These are phyloP conservation scores for Propithecus perrieri DNA, from an alignment of 2,797 vertebrate species.

Conservation along the genomic window DNA sequence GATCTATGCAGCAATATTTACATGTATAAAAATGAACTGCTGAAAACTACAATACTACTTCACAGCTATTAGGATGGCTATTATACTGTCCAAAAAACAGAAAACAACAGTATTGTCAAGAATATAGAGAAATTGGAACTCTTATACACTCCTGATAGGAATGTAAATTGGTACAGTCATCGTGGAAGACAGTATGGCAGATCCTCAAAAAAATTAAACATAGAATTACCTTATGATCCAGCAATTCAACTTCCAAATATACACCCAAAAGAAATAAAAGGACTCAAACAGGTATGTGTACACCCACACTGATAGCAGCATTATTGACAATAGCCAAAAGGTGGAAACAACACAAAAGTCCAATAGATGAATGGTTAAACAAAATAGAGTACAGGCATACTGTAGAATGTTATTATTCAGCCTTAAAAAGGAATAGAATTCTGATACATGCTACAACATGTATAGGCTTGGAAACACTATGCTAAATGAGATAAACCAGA, in stretches of 20 bases:
- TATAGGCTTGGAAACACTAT: not conserved
- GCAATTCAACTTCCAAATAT: not conserved
- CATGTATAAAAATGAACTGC: not conserved
- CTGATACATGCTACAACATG: not conserved
- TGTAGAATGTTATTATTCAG: not conserved
- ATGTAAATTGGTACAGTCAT: not conserved
- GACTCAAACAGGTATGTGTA: not conserved
- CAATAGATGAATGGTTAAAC: not conserved
- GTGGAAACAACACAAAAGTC: not conserved
- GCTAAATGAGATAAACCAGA: not conserved
- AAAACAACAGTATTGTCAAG: not conserved
- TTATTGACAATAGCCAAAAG: not conserved
- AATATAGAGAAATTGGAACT: not conserved
- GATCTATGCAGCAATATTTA: not conserved
- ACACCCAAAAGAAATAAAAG: not conserved
- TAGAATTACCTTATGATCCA: not conserved
- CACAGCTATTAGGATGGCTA: not conserved
- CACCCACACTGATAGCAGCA: not conserved
- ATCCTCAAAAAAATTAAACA: not conserved
- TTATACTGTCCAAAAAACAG: not conserved
- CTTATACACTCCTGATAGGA: not conserved
- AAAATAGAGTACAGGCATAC: not conserved
- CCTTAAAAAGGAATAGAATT: slow-evolving; percentile 15
- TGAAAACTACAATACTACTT: not conserved
- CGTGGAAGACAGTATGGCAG: not conserved